Evolutionary conservation across 1,140 invertebrate species (phyloP), one percentile per base, ranked within the genome.

Genomic region (Ditylenchus dipsaci): DNA sequence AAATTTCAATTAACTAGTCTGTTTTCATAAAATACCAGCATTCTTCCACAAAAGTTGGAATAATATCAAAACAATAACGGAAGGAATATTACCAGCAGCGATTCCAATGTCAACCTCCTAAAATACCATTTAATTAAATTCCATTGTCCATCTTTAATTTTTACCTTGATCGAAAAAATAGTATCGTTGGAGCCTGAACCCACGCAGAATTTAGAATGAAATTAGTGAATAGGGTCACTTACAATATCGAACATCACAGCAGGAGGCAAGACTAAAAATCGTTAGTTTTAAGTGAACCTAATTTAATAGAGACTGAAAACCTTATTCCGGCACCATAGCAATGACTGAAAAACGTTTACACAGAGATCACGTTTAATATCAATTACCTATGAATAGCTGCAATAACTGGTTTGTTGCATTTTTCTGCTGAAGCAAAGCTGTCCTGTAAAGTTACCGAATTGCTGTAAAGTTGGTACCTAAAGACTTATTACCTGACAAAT

Each of bases 301-400:
- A 38, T 38, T 88, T 45, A 93, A 89, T 68, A 97, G 84, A 83
- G 94, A 89, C 8, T 38, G 33, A 38, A 38, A 38, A 38, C 33
- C 33, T 38, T 38, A 95, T 87, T 8, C 91, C 95, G 15, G 88
- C 94, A 0, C 95, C 95, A 64, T 97, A 88, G 82, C 73, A 75
- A 30, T 75, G 76, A 30, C 65, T 45, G 49, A 63, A 63, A 47
- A 42, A 42, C 23, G 11, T 43, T 9, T 47, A 19, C n/a, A 93
- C n/a, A n/a, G n/a, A n/a, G n/a, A n/a, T n/a, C n/a, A 97, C 0
- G 88, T 90, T 74, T 86, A 88, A 86, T 97, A 92, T 23, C 94
- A 53, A 26, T 53, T 17, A 21, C n/a, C 23, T 19, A 17, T 53
- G 83, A 38, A 38, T 38, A 0, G 92, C 91, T 49, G 88, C 87